Conservation (phyloP, 2,888 invertebrate genomes). For the Callinectes sapidus region DNA sequence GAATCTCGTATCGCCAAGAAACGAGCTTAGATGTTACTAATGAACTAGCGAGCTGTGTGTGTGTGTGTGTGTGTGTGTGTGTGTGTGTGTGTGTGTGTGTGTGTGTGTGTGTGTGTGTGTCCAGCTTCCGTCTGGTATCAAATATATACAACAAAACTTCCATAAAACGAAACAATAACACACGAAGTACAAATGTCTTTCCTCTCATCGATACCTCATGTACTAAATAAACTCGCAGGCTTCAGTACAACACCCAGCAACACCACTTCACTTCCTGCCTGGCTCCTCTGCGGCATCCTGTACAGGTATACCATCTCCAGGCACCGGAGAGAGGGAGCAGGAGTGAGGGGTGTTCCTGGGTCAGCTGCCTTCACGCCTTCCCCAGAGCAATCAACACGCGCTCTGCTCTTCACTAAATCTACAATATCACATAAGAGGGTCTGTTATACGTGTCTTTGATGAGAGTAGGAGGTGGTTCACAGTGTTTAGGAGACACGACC, state of each 20-base stretch:
- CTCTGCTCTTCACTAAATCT: conserved; percentile 17
- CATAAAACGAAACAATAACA: not conserved
- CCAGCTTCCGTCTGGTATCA: not conserved
- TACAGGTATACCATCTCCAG: not conserved
- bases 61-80: conserved; percentile 20
- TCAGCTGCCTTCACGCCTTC: not conserved
- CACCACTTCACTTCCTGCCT: not conserved
- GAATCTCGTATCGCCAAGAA: not conserved
- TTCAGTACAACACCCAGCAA: not conserved
- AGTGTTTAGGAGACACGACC: conserved; percentile 14
- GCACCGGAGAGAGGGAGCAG: not conserved
- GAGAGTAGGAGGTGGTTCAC: conserved; percentile 16
- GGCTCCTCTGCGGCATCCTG: not conserved
- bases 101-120: not conserved
- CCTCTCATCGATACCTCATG: not conserved
- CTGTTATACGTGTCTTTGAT: conserved; percentile 26
- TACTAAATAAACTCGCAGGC: not conserved
- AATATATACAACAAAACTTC: not conserved
- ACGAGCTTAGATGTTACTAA: no score
- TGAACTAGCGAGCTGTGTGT: not conserved
- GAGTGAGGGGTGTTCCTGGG: not conserved
- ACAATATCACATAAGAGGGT: conserved; percentile 34
- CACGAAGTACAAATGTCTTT: not conserved
- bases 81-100: conserved; percentile 13
- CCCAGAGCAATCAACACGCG: not conserved